A percentile compares a stretch with the other conserved stretches of the same genome.
Evolutionary conservation across 2,113 vertebrate species (phyloP).

Genomic region (Cyanistes caeruleus): DNA sequence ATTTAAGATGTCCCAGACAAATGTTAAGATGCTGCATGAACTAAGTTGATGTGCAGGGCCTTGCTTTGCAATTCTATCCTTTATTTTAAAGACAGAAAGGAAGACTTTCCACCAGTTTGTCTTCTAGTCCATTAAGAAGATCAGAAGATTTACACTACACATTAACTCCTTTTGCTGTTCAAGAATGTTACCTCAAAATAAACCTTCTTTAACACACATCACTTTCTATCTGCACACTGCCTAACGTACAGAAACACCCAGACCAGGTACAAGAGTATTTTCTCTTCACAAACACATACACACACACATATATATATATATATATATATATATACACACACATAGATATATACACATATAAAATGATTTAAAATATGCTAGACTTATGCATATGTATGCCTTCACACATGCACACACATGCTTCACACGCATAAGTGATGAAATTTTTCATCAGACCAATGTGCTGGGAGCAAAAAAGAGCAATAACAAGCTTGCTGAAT

Average conservation of each 20-base stretch:
- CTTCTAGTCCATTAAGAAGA: background rate
- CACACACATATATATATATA: background rate
- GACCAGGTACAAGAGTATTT: background rate
- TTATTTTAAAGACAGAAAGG: background rate
- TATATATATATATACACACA: background rate
- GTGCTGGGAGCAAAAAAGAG: background rate
- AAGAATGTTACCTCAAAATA: background rate
- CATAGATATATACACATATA: background rate
- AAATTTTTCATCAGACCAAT: background rate
- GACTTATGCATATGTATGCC: slow-evolving; percentile 14
- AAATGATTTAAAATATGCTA: background rate
- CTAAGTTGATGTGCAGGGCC: background rate
- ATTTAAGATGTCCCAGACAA: too few relatives aligned
- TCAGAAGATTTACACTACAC: background rate
- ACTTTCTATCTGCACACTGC: background rate
- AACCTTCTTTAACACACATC: background rate
- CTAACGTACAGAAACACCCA: background rate
- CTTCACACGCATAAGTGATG: background rate
- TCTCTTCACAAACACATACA: background rate
- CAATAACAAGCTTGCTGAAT: background rate
- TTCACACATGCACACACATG: background rate
- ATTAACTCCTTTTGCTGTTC: background rate
- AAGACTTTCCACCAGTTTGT: background rate
- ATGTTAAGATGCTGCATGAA: background rate
- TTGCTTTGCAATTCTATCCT: background rate